phyloP scores from a whole-genome alignment of 2,113 vertebrate species.

The Neolamprologus falcicula region DNA sequence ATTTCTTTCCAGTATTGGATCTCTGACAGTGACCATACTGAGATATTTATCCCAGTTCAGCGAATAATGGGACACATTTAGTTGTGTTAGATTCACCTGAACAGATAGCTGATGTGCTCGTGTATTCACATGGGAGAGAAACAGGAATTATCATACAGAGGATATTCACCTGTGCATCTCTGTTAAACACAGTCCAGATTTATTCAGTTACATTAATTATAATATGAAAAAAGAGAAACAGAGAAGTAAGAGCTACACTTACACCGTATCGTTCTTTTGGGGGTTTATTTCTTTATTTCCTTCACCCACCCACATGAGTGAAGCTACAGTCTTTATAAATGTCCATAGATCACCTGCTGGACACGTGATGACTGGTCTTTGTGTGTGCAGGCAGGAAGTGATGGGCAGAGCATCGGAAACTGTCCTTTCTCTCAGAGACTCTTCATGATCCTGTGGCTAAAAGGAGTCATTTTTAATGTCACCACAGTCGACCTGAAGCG shows the following conservation, averaged over 20 bases:
- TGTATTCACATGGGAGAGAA: background rate
- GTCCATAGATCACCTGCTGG: background rate
- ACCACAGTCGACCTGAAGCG: conserved; percentile 94
- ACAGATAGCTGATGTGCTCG: fast-evolving
- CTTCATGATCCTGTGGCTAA: conserved; percentile 97
- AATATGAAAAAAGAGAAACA: background rate
- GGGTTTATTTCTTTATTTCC: background rate
- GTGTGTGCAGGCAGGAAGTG: conserved; percentile 80
- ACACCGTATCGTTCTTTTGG: background rate
- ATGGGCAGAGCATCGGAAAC: conserved; percentile 91
- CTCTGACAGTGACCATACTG: background rate
- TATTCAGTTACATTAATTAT: background rate
- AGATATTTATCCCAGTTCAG: background rate
- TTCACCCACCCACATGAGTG: background rate
- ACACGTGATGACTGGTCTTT: background rate
- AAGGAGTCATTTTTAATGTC: conserved; percentile 93
- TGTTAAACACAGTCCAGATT: background rate
- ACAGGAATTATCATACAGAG: background rate
- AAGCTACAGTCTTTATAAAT: background rate
- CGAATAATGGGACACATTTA: background rate
- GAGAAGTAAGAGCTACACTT: background rate
- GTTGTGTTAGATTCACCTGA: background rate
- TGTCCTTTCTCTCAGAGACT: conserved; percentile 95
- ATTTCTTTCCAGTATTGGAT: background rate
- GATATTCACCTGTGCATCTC: fast-evolving